Percentiles rank a stretch among this genome's conserved stretches.
Evolutionary conservation across 1,140 invertebrate genomes (phyloP).

Genomic region (Phortica variegata): DNA sequence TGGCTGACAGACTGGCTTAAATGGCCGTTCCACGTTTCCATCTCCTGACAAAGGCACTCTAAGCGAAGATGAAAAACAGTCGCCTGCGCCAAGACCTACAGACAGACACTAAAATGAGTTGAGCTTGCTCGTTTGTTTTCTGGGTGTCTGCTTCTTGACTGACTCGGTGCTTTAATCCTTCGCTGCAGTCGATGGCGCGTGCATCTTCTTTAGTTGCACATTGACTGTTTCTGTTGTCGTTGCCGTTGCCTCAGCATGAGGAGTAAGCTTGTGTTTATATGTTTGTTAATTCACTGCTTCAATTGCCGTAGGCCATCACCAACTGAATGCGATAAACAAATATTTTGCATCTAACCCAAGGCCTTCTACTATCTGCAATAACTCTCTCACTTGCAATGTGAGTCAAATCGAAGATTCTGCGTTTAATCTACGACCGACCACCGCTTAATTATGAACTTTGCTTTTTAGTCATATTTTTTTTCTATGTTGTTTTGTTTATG

Average conservation of each 20-base stretch:
- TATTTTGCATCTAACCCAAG: conserved; percentile 50
- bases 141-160: conserved; percentile 16
- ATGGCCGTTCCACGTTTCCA: no score
- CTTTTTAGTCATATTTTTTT: conserved; percentile 4
- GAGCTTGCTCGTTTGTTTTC: no score
- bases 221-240: conserved; percentile 22
- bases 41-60: no score
- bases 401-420: no score
- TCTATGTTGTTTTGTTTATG: conserved; percentile 5
- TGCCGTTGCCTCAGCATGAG: conserved; percentile 18
- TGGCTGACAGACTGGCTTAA: no score
- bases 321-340: conserved; percentile 49
- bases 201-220: no score
- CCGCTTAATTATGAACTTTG: conserved; percentile 51
- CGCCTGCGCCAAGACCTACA: no score
- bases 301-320: conserved; percentile 48
- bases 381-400: conserved; percentile 39
- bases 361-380: conserved; percentile 8
- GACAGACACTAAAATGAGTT: no score
- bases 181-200: no score
- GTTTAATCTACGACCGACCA: no score
- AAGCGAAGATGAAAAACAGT: no score
- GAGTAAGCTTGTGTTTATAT: conserved; percentile 4
- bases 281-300: conserved; percentile 33
- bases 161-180: no score